phyloP scores from a whole-genome alignment of 2,797 vertebrate species.

The Carapus acus region DNA sequence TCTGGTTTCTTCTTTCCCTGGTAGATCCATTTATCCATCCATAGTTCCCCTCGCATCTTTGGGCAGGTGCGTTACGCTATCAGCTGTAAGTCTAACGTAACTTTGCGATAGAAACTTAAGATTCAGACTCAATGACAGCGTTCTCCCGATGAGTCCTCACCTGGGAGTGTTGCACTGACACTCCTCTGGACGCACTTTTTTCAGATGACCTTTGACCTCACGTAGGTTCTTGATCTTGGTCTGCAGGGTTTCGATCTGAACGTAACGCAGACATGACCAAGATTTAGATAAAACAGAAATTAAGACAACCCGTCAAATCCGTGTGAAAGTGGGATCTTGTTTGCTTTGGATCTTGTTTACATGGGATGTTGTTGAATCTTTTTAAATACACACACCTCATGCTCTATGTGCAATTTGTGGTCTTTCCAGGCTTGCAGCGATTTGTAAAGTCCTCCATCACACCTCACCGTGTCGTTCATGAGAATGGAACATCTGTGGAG shows the following conservation, averaged over 20 bases:
- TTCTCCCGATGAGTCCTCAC: slow-evolving; percentile 60
- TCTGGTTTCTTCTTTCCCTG: too few species aligned
- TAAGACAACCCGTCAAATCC: slow-evolving; percentile 50
- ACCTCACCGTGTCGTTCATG: slow-evolving; percentile 88
- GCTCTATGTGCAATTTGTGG: slow-evolving; percentile 96
- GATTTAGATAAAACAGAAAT: not conserved
- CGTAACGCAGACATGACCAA: slow-evolving; percentile 6
- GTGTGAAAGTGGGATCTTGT: slow-evolving; percentile 30
- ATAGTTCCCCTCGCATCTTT: too few species aligned
- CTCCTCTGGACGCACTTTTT: slow-evolving; percentile 91
- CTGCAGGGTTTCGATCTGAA: slow-evolving; percentile 95
- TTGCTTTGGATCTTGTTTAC: too few species aligned
- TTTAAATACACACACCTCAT: too few species aligned
- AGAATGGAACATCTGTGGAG: slow-evolving; percentile 86
- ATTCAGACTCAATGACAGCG: too few species aligned
- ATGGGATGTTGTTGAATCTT: too few species aligned
- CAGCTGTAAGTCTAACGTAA: too few species aligned
- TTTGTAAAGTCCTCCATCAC: slow-evolving; percentile 86
- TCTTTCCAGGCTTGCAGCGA: slow-evolving; percentile 95
- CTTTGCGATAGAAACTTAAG: too few species aligned
- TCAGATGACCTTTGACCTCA: slow-evolving; percentile 94
- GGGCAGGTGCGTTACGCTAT: too few species aligned
- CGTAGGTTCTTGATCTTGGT: slow-evolving; percentile 98
- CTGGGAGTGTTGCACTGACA: slow-evolving; percentile 87
- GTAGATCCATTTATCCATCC: too few species aligned